These are phyloP conservation scores for Dione juno DNA, from an alignment of 2,888 invertebrate species.

Conservation along the genomic window DNA sequence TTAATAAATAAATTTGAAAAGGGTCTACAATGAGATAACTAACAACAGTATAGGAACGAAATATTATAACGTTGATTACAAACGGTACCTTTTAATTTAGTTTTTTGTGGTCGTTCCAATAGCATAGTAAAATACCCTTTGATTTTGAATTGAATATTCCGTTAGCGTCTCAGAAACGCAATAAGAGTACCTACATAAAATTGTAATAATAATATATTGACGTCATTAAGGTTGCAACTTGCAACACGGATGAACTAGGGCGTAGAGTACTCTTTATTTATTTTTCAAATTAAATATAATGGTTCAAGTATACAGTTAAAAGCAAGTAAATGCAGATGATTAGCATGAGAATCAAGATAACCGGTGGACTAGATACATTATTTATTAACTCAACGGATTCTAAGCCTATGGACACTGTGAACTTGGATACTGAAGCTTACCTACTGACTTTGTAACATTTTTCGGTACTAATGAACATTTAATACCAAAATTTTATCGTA, in stretches of 20 bases:
- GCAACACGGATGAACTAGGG: slow-evolving; percentile 9
- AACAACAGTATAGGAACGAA: slow-evolving; percentile 12
- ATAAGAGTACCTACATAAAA: not conserved
- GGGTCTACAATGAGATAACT: not conserved
- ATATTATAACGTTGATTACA: slow-evolving; percentile 32
- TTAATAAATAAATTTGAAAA: not conserved
- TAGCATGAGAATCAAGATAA: slow-evolving; percentile 64
- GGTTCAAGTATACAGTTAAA: slow-evolving; percentile 38
- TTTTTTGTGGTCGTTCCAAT: slow-evolving; percentile 15
- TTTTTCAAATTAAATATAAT: slow-evolving; percentile 32
- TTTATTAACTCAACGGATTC: slow-evolving; percentile 55
- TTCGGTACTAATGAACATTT: not conserved
- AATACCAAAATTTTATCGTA: not conserved
- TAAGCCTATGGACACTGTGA: slow-evolving; percentile 41
- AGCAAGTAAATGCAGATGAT: slow-evolving; percentile 53
- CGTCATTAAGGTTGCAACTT: slow-evolving; percentile 22
- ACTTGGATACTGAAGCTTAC: slow-evolving; percentile 1
- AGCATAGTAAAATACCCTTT: slow-evolving; percentile 24
- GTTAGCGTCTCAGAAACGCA: slow-evolving; percentile 18
- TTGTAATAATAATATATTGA: slow-evolving; percentile 18
- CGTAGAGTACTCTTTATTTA: slow-evolving; percentile 21
- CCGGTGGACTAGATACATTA: slow-evolving; percentile 67
- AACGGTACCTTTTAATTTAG: slow-evolving; percentile 35
- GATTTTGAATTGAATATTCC: slow-evolving; percentile 21
- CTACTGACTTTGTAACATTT: slow-evolving; percentile 8